Evolutionary conservation across 2,888 invertebrate genomes (phyloP).

Genomic region (Drosophila koepferae): DNA sequence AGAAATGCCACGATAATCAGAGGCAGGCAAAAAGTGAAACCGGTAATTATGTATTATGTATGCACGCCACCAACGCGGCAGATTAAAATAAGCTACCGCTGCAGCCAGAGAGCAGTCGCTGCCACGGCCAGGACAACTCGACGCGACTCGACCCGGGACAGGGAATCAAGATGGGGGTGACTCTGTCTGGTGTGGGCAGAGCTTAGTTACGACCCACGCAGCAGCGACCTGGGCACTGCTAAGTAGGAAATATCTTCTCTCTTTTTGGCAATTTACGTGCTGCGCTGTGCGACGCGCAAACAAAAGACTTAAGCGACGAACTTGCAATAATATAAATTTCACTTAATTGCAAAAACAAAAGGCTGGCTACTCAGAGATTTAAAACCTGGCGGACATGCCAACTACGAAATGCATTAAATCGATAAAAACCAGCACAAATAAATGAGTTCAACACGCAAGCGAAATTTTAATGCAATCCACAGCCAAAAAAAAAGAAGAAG

Average conservation of each 20-base stretch:
- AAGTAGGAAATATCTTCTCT: slow-evolving; percentile 68
- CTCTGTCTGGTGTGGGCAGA: slow-evolving; percentile 5
- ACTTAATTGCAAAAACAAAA: slow-evolving; percentile 73
- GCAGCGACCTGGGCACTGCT: slow-evolving; percentile 31
- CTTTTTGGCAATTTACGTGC: slow-evolving; percentile 72
- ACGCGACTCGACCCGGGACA: slow-evolving; percentile 33
- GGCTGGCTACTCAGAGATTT: slow-evolving; percentile 22
- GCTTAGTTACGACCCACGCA: slow-evolving; percentile 64
- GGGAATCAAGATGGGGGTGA: slow-evolving; percentile 2
- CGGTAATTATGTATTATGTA: slow-evolving; percentile 80
- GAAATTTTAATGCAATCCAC: slow-evolving; percentile 70
- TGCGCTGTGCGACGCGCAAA: slow-evolving; percentile 65
- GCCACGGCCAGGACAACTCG: slow-evolving; percentile 62
- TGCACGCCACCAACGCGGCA: slow-evolving; percentile 76
- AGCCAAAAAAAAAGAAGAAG: slow-evolving; percentile 18
- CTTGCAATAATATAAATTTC: slow-evolving; percentile 78
- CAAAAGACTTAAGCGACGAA: slow-evolving; percentile 79
- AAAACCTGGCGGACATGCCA: slow-evolving; percentile 45
- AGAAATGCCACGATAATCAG: slow-evolving; percentile 75
- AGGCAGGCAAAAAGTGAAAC: slow-evolving; percentile 75
- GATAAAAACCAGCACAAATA: slow-evolving; percentile 68
- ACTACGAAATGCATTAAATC: slow-evolving; percentile 73
- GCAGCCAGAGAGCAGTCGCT: slow-evolving; percentile 16
- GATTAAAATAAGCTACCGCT: slow-evolving; percentile 71
- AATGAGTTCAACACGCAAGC: slow-evolving; percentile 75